Percentiles rank a stretch among this genome's conserved stretches.
phyloP scores from a whole-genome alignment of 1,140 invertebrate genomes.

The Drosophila melanica region DNA sequence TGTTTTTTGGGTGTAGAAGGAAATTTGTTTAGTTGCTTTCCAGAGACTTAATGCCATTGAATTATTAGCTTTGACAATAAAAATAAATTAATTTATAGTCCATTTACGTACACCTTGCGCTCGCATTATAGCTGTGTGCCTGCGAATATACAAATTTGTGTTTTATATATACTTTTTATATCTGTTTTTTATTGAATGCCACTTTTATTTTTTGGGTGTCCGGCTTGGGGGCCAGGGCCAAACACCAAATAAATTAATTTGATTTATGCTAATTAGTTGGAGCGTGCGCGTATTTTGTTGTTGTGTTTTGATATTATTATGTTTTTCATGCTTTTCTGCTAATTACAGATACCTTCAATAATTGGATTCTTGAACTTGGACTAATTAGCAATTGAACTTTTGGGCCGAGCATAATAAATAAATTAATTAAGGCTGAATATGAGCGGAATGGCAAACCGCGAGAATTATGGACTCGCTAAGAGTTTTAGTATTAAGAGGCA shows the following conservation, averaged over 20 bases:
- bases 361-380: conserved; percentile 78
- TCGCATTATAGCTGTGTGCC: too few relatives aligned
- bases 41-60: too few relatives aligned
- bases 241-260: conserved; percentile 57
- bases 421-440: conserved; percentile 50
- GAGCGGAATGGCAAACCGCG: conserved; percentile 37
- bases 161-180: background rate
- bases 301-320: conserved; percentile 22
- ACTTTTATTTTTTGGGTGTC: conserved; percentile 36
- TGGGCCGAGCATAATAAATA: conserved; percentile 9
- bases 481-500: conserved; percentile 5
- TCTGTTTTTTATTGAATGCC: conserved; percentile 12
- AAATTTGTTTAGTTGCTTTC: too few relatives aligned
- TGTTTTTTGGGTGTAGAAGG: too few relatives aligned
- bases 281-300: conserved; percentile 23
- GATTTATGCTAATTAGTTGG: conserved; percentile 71
- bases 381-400: conserved; percentile 53
- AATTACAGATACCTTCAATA: conserved; percentile 77
- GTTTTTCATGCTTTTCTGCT: conserved; percentile 39
- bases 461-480: conserved; percentile 23
- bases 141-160: background rate
- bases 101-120: too few relatives aligned
- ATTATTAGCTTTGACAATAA: too few relatives aligned
- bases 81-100: too few relatives aligned
- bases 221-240: conserved; percentile 21